Evolutionary conservation across 2,888 invertebrate species (phyloP).

Genomic region (Euplagia quadripunctaria): DNA sequence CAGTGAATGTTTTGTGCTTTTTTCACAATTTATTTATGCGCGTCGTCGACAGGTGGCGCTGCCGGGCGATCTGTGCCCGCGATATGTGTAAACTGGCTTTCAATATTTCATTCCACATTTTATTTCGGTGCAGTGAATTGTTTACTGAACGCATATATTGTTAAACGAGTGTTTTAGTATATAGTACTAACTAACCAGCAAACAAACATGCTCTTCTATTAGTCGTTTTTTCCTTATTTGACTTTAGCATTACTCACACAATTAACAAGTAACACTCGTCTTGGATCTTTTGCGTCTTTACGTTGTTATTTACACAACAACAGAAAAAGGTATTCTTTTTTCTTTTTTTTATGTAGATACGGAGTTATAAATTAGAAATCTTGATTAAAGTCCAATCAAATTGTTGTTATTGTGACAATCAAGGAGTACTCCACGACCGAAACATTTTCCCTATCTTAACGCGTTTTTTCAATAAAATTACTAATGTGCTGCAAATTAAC

Average conservation of each 20-base stretch:
- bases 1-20: conserved; percentile 55
- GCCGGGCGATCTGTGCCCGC: conserved; percentile 66
- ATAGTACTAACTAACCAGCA: conserved; percentile 15
- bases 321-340: conserved; percentile 41
- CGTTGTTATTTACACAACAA: conserved; percentile 41
- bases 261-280: conserved; percentile 35
- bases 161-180: conserved; percentile 36
- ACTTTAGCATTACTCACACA: conserved; percentile 27
- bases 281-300: conserved; percentile 32
- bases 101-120: conserved; percentile 77
- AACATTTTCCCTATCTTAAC: neutral
- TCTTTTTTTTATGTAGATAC: conserved; percentile 49
- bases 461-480: no score
- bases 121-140: conserved; percentile 68
- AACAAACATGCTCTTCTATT: conserved; percentile 17
- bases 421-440: neutral
- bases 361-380: conserved; percentile 64
- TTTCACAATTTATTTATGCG: conserved; percentile 71
- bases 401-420: neutral
- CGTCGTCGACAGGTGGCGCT: conserved; percentile 80
- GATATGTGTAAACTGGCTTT: conserved; percentile 77
- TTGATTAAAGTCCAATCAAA: neutral
- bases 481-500: no score
- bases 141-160: conserved; percentile 56
- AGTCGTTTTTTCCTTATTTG: conserved; percentile 20